Percentiles rank a stretch among this genome's conserved stretches.
Conservation (phyloP, 2,888 invertebrate genomes). For the Subacronicta megacephala region DNA sequence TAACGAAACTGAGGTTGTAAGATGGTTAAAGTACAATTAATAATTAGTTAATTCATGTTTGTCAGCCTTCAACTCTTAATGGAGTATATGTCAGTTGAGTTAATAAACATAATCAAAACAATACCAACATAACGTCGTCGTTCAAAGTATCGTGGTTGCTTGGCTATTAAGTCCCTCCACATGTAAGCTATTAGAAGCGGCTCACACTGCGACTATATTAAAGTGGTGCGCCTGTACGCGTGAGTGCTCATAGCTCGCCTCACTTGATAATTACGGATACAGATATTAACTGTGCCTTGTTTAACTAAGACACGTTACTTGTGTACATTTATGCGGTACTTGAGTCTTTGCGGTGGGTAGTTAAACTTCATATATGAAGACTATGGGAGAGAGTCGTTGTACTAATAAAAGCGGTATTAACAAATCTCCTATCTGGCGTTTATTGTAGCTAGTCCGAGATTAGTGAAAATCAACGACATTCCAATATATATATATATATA, state of each 20-base stretch:
- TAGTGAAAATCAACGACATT: no score
- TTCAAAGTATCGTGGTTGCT: not conserved
- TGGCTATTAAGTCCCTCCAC: not conserved
- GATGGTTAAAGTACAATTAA: no score
- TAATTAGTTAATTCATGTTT: no score
- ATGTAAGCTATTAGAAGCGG: not conserved
- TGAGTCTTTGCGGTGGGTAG: not conserved
- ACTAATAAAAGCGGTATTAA: no score
- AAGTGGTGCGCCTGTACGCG: not conserved
- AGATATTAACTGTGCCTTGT: conserved; percentile 4
- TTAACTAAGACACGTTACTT: not conserved
- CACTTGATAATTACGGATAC: conserved; percentile 13
- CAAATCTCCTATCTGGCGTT: no score
- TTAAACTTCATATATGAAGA: not conserved
- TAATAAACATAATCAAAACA: not conserved
- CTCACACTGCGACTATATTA: conserved; percentile 7
- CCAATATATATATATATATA: no score
- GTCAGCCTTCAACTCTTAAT: no score
- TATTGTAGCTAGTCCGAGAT: no score
- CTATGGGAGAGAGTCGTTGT: not conserved
- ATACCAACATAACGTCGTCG: not conserved
- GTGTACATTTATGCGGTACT: not conserved
- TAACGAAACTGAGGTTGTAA: no score
- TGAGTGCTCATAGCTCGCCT: not conserved
- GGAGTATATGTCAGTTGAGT: no score